Percentiles rank a stretch among this genome's conserved stretches.
These are phyloP conservation scores for Varanus salvator DNA, from an alignment of 2,113 vertebrate species.

Conservation along the genomic window DNA sequence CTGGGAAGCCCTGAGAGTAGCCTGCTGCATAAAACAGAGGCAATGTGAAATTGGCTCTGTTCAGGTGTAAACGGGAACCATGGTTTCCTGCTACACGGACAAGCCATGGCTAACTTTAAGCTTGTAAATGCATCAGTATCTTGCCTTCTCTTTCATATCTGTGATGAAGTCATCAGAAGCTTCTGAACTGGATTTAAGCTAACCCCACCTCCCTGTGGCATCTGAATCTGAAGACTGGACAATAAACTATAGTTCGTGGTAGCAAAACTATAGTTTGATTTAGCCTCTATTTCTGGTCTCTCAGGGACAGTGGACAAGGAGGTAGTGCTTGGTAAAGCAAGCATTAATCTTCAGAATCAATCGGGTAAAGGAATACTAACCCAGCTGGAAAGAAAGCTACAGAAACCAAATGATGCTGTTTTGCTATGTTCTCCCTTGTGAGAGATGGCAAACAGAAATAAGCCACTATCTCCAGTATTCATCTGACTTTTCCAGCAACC, in stretches of 20 bases:
- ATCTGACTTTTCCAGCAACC: not conserved
- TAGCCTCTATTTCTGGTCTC: not conserved
- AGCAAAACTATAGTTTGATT: not conserved
- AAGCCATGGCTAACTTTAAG: not conserved
- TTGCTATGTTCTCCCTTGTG: not conserved
- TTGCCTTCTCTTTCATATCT: not conserved
- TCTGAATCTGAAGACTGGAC: not conserved
- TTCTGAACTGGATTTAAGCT: not conserved
- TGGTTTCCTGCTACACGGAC: not conserved
- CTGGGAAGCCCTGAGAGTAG: too few species aligned
- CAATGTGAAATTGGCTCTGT: conserved; percentile 2
- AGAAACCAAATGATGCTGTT: not conserved
- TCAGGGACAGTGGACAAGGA: too few species aligned
- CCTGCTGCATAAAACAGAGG: conserved; percentile 57
- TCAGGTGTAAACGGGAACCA: not conserved
- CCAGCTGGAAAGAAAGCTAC: not conserved
- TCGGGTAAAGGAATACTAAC: conserved; percentile 8
- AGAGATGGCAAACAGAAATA: not conserved
- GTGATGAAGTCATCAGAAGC: not conserved
- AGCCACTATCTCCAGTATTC: not conserved
- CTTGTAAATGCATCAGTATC: not conserved
- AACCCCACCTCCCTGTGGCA: not conserved
- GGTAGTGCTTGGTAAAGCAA: not conserved
- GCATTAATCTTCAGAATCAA: conserved; percentile 19
- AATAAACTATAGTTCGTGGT: not conserved